Conservation (phyloP, 2,113 vertebrate species). For the Atractosteus spatula region DNA sequence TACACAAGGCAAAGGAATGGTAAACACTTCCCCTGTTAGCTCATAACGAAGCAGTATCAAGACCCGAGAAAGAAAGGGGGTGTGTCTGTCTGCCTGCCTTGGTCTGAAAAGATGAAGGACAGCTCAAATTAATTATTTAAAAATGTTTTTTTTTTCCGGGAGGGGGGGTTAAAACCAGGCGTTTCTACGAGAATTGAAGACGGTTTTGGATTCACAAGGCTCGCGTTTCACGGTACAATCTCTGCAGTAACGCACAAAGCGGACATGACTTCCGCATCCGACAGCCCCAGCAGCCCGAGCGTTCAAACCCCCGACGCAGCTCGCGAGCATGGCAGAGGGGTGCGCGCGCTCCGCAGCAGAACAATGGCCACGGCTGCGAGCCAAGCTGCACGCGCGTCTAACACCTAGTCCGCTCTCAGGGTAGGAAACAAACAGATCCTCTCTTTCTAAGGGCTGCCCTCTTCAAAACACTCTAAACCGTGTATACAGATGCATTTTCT, state of each 20-base stretch:
- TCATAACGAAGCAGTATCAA: constrained; percentile 16
- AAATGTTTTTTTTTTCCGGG: not conserved
- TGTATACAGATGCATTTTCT: no score
- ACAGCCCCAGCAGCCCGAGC: not conserved
- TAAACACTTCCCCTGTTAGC: constrained; percentile 11
- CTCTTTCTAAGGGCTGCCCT: no score
- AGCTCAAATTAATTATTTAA: not conserved
- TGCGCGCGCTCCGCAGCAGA: not conserved
- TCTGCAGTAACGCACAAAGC: not conserved
- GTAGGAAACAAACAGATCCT: no score
- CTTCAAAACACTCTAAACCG: no score
- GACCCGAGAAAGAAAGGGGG: constrained; percentile 27
- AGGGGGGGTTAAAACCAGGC: no score
- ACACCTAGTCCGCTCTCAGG: no score
- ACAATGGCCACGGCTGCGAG: constrained; percentile 14
- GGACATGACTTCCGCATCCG: not conserved
- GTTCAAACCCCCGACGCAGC: not conserved
- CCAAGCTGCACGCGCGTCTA: no score
- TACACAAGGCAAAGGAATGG: not conserved
- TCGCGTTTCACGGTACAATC: not conserved
- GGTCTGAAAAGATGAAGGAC: not conserved
- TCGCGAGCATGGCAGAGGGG: not conserved
- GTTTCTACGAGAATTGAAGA: not conserved
- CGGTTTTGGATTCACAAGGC: not conserved
- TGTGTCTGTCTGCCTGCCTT: constrained; percentile 19